Conservation (phyloP, 2,888 invertebrate species). For the Chymomyza procnemis region DNA sequence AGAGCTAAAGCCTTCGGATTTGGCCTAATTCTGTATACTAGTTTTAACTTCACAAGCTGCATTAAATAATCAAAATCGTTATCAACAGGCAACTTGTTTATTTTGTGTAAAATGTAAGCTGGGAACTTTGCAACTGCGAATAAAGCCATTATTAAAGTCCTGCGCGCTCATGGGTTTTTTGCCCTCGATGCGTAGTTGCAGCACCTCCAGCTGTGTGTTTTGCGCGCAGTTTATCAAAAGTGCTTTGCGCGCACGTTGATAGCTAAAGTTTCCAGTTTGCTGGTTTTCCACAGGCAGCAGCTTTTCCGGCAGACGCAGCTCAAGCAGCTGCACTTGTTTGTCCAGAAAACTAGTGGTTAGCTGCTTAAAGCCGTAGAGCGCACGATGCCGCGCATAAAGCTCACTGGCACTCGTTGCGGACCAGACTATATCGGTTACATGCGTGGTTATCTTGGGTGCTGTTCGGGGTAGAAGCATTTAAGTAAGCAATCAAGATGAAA, state of each 20-base stretch:
- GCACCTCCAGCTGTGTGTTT: constrained; percentile 83
- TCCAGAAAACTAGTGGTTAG: constrained; percentile 83
- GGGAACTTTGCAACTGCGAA: constrained; percentile 80
- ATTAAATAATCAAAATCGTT: constrained; percentile 15
- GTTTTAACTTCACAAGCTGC: neutral
- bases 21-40: constrained; percentile 80
- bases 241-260: constrained; percentile 81
- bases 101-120: constrained; percentile 44
- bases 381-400: constrained; percentile 86
- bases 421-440: constrained; percentile 84
- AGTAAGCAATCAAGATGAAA: neutral
- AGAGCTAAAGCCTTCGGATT: constrained; percentile 86
- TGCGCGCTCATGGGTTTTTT: constrained; percentile 86
- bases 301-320: constrained; percentile 74
- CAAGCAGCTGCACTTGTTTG: constrained; percentile 82
- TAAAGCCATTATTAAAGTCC: constrained; percentile 93
- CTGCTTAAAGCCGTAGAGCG: constrained; percentile 83
- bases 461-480: constrained; percentile 53
- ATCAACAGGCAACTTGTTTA: constrained; percentile 46
- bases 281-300: constrained; percentile 2
- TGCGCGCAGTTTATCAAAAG: constrained; percentile 85
- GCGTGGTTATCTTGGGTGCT: constrained; percentile 87
- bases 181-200: constrained; percentile 83
- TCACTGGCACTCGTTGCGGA: constrained; percentile 81
- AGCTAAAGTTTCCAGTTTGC: constrained; percentile 82